phyloP scores from a whole-genome alignment of 2,797 vertebrate genomes.

The Galaxias olidus region DNA sequence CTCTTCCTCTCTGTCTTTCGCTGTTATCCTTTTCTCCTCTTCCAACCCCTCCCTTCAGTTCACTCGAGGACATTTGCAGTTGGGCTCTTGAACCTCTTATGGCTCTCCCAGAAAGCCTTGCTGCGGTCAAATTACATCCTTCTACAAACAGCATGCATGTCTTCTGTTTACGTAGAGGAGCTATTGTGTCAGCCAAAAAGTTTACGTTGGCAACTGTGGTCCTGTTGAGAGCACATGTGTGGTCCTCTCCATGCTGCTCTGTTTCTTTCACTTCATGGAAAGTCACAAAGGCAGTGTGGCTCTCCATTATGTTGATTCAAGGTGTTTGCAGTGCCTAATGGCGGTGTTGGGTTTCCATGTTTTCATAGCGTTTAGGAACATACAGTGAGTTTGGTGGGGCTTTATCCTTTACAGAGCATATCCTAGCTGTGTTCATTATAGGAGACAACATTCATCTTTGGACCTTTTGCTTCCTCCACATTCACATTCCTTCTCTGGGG shows the following conservation, averaged over 20 bases:
- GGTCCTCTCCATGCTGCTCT: constrained; percentile 32
- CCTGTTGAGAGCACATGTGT: constrained; percentile 39
- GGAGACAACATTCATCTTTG: too few species aligned
- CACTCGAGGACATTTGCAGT: background rate
- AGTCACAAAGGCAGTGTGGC: too few species aligned
- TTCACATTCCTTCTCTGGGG: too few species aligned
- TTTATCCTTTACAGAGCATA: too few species aligned
- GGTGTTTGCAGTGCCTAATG: too few species aligned
- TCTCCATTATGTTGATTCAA: too few species aligned
- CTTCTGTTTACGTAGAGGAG: constrained; percentile 33
- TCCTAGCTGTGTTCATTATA: too few species aligned
- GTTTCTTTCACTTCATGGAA: constrained; percentile 8
- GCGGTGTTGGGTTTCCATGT: too few species aligned
- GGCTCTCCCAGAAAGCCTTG: constrained; percentile 33
- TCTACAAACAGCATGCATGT: constrained; percentile 47
- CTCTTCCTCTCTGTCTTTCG: constrained; percentile 7
- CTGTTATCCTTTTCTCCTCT: background rate
- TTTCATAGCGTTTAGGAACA: too few species aligned
- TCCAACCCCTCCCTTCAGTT: constrained; percentile 2
- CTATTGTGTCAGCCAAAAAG: constrained; percentile 29
- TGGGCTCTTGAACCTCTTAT: constrained; percentile 52
- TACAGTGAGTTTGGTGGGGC: too few species aligned
- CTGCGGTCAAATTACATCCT: constrained; percentile 26
- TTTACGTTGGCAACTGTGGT: constrained; percentile 42
- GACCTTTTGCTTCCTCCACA: too few species aligned